phyloP scores from a whole-genome alignment of 2,888 invertebrate genomes.

The Nebria brevicollis region DNA sequence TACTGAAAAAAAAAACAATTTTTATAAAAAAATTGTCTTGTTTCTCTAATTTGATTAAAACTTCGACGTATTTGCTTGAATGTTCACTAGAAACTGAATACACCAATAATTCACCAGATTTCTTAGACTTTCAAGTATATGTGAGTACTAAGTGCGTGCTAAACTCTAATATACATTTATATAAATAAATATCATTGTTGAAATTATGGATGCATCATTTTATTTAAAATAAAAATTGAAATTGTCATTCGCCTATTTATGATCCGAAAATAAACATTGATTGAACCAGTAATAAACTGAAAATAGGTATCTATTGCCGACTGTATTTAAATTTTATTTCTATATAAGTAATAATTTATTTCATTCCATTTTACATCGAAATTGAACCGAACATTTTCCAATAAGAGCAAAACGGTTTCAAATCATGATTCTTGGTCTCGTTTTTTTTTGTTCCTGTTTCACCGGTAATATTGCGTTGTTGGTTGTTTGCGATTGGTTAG shows the following conservation, averaged over 20 bases:
- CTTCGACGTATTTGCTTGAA: neutral
- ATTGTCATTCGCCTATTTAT: neutral
- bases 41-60: neutral
- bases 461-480: neutral
- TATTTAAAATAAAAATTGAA: neutral
- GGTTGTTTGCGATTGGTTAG: neutral
- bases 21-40: neutral
- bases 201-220: neutral
- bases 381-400: too few species aligned
- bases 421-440: neutral
- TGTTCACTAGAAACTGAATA: neutral
- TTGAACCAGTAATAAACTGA: neutral
- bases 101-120: neutral
- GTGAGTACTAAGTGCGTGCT: neutral
- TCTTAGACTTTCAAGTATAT: neutral
- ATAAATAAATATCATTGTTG: neutral
- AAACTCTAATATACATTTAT: neutral
- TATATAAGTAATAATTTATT: too few species aligned
- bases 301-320: neutral
- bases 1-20: constrained; percentile 52
- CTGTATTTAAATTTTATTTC: neutral
- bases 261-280: neutral
- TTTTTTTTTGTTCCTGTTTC: neutral
- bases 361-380: too few species aligned
- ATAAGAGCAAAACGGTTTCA: too few species aligned